Conservation (phyloP, 1,140 invertebrate species). For the Drosophila sturtevanti region DNA sequence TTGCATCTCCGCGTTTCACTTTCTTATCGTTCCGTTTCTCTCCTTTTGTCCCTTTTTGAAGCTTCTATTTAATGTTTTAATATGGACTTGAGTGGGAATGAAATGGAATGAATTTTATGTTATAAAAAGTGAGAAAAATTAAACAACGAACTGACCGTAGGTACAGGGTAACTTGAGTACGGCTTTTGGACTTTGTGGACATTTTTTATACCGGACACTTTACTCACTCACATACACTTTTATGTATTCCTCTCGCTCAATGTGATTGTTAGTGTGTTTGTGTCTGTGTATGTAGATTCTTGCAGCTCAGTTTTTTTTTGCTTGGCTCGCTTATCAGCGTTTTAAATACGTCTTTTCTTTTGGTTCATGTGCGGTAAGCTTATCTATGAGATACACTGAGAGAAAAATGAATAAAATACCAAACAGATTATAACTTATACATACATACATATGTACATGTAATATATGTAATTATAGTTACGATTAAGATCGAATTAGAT, state of each 20-base stretch:
- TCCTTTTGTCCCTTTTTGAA: too few relatives aligned
- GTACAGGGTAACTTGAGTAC: neutral
- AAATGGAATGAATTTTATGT: too few relatives aligned
- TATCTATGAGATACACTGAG: conserved; percentile 49
- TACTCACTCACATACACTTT: conserved; percentile 18
- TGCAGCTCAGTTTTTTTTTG: conserved; percentile 28
- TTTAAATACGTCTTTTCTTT: conserved; percentile 78
- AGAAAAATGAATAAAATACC: neutral
- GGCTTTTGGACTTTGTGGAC: neutral
- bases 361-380: conserved; percentile 44
- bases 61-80: too few relatives aligned
- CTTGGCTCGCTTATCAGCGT: conserved; percentile 63
- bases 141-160: too few relatives aligned
- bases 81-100: too few relatives aligned
- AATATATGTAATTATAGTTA: too few relatives aligned
- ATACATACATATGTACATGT: too few relatives aligned
- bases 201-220: conserved; percentile 5
- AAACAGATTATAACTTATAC: too few relatives aligned
- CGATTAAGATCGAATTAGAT: too few relatives aligned
- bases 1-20: too few relatives aligned
- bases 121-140: too few relatives aligned
- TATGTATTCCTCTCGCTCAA: conserved; percentile 6
- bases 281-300: conserved; percentile 58
- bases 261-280: conserved; percentile 40
- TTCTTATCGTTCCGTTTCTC: too few relatives aligned